Evolutionary conservation across 1,140 invertebrate genomes (phyloP).

Genomic region (Ctenoplectra terminalis): DNA sequence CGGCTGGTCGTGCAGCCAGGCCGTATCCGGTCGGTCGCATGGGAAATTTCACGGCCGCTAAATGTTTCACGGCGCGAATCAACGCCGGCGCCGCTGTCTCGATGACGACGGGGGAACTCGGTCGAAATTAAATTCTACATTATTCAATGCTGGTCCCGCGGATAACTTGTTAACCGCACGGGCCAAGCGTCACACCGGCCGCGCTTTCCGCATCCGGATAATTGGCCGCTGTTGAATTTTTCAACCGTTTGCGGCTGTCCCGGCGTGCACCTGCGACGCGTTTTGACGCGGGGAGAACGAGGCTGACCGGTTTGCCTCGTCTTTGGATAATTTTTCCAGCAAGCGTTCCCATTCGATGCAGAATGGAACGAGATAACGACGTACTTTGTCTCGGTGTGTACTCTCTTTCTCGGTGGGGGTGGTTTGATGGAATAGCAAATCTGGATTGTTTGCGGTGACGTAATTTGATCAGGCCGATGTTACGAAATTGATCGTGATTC

Average conservation of each 20-base stretch:
- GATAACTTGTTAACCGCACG: conserved; percentile 62
- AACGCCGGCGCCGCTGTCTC: conserved; percentile 47
- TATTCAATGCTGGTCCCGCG: conserved; percentile 62
- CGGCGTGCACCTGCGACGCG: background rate
- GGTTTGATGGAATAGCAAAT: background rate
- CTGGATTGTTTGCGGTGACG: background rate
- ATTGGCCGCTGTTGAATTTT: conserved; percentile 30
- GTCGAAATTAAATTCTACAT: conserved; percentile 74
- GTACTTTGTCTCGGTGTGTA: background rate
- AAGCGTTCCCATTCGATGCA: background rate
- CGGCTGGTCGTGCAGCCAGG: background rate
- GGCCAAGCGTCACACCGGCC: background rate
- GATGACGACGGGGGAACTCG: conserved; percentile 57
- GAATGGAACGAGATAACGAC: background rate
- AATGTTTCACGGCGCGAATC: conserved; percentile 73
- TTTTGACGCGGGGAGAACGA: background rate
- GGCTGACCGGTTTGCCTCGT: background rate
- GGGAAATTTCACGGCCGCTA: conserved; percentile 74
- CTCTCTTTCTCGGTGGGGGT: background rate
- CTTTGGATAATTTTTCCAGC: background rate
- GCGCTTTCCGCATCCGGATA: conserved; percentile 6
- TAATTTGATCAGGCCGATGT: background rate
- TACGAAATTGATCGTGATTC: background rate
- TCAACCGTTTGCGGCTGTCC: background rate
- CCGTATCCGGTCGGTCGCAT: conserved; percentile 60